Conservation (phyloP, 2,797 vertebrate species). For the Oryzias dopingdopingensis region DNA sequence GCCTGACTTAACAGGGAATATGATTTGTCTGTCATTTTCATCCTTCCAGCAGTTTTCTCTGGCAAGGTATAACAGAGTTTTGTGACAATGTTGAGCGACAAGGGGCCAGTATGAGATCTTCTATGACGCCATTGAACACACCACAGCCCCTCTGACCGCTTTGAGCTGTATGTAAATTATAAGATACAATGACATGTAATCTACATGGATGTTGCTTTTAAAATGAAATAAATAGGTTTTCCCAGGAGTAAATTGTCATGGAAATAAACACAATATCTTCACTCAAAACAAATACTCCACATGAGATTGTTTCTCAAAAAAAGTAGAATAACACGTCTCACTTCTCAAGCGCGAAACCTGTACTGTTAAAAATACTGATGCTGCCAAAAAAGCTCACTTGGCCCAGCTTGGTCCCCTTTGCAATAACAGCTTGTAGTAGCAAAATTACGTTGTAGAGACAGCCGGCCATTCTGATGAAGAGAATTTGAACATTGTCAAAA, state of each 20-base stretch:
- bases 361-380: constrained; percentile 66
- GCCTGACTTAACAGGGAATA: too few relatives aligned
- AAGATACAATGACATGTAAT: constrained; percentile 36
- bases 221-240: constrained; percentile 56
- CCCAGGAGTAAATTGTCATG: constrained; percentile 55
- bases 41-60: too few relatives aligned
- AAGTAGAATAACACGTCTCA: constrained; percentile 65
- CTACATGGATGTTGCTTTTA: constrained; percentile 49
- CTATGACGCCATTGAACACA: too few relatives aligned
- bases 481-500: constrained; percentile 62
- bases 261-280: constrained; percentile 37
- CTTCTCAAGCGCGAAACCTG: constrained; percentile 67
- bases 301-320: constrained; percentile 34
- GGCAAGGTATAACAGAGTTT: too few relatives aligned
- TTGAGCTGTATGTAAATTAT: constrained; percentile 10
- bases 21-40: too few relatives aligned
- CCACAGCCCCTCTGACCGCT: too few relatives aligned
- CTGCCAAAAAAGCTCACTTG: constrained; percentile 68
- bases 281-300: constrained; percentile 47
- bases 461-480: constrained; percentile 59
- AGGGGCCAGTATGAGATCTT: too few relatives aligned
- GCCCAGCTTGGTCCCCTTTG: constrained; percentile 55
- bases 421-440: constrained; percentile 71
- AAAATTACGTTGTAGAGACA: constrained; percentile 37
- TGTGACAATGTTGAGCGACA: too few relatives aligned